Evolutionary conservation across 2,888 invertebrate species (phyloP).

Genomic region (Coecobrya sp.): DNA sequence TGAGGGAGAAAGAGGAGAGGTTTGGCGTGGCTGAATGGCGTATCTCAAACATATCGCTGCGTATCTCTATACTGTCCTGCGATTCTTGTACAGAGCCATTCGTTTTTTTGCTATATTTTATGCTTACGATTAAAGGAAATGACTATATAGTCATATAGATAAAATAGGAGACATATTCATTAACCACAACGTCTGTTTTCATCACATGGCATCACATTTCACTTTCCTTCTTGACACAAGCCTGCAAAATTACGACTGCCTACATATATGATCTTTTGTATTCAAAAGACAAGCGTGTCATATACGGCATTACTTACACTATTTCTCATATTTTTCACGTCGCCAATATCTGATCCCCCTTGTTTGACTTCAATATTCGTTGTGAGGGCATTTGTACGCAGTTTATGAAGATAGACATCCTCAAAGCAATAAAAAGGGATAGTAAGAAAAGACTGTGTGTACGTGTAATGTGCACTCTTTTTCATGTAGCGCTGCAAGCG

Average conservation of each 20-base stretch:
- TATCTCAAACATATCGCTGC: slow-evolving; percentile 17
- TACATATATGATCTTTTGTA: slow-evolving; percentile 40
- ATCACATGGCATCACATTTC: slow-evolving; percentile 70
- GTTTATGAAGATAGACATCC: slow-evolving; percentile 17
- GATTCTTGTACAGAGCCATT: not conserved
- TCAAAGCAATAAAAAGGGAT: slow-evolving; percentile 23
- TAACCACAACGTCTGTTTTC: slow-evolving; percentile 76
- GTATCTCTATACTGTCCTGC: not conserved
- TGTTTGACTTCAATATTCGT: not conserved
- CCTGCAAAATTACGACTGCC: slow-evolving; percentile 22
- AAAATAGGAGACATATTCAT: slow-evolving; percentile 54
- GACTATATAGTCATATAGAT: slow-evolving; percentile 4
- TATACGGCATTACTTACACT: not conserved
- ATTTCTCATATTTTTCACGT: slow-evolving; percentile 24
- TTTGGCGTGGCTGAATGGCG: slow-evolving; percentile 9
- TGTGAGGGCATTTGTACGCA: not conserved
- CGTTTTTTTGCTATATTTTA: slow-evolving; percentile 3
- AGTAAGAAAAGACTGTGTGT: not conserved
- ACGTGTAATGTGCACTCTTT: not conserved
- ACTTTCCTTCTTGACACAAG: slow-evolving; percentile 66
- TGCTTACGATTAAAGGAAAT: slow-evolving; percentile 36
- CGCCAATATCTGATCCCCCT: not conserved
- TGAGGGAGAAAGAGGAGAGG: slow-evolving; percentile 20
- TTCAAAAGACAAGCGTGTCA: slow-evolving; percentile 55
- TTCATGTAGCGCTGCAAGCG: slow-evolving; percentile 7